Base-by-base conservation (phyloP, 2,113 vertebrate species). In the Sorex fumeus region DNA sequence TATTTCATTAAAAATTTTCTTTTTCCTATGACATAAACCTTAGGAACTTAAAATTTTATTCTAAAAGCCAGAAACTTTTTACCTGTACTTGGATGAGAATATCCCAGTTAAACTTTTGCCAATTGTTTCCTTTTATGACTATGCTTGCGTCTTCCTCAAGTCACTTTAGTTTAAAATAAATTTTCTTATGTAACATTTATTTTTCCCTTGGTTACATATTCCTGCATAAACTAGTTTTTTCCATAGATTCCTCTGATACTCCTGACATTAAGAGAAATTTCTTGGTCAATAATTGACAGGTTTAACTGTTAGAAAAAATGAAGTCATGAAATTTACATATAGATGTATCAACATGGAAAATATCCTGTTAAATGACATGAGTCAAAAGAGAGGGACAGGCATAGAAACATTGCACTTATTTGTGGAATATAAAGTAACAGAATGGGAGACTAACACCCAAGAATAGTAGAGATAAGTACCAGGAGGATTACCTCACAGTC, bases 231-330 rank as follows among this genome's bases (percentile, higher is more conserved):
- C 43, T 10, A 19, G 72, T 71, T 92, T 47, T 80, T 66, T 69
- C 57, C 70, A 92, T 77, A 64, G 32, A 53, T 66, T 76, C 88
- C 47, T 89, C 69, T 70, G 62, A 85, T 21, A 9, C 85, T 89
- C 77, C 32, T 53, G 66, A 18, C 45, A 82, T 18, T 72, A 66
- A 66, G 30, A 18, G 27, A 82, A 86, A 66, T 19, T 77, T 53
- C 32, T 60, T 67, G 34, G 43, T 87, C 45, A 90, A 64, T 78
- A 92, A 76, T 71, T 57, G n/a, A 16, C 16, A 81, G 11, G 9
- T 67, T 92, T 75, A 19, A n/a, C n/a, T n/a, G n/a, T n/a, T n/a
- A n/a, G n/a, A n/a, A n/a, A n/a, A n/a, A n/a, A n/a, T n/a, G n/a
- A n/a, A n/a, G n/a, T n/a, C n/a, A n/a, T n/a, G n/a, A n/a, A n/a